Percentiles rank a stretch among this genome's conserved stretches.
Conservation (phyloP, 2,888 invertebrate genomes). For the Callimorpha dominula region DNA sequence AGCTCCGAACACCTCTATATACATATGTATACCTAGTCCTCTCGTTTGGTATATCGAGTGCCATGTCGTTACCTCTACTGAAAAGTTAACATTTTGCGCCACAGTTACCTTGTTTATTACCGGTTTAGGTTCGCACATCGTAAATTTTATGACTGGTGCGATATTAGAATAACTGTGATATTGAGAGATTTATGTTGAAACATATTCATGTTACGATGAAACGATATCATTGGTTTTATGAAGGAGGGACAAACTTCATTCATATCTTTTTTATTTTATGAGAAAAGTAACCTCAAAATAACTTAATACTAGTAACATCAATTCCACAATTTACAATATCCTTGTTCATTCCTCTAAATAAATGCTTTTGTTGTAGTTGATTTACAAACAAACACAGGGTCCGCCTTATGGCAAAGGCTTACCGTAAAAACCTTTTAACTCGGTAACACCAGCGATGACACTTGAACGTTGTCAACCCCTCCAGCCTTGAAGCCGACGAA, state of each 20-base stretch:
- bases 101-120: constrained; percentile 28
- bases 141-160: constrained; percentile 45
- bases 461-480: too few species aligned
- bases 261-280: not conserved
- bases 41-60: constrained; percentile 41
- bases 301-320: not conserved
- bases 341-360: not conserved
- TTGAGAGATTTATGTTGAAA: constrained; percentile 26
- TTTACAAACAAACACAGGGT: not conserved
- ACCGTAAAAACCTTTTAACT: too few species aligned
- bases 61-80: constrained; percentile 50
- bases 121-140: constrained; percentile 40
- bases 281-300: not conserved
- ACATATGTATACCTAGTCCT: constrained; percentile 60
- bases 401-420: not conserved
- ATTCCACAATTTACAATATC: not conserved
- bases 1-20: constrained; percentile 55
- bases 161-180: constrained; percentile 38
- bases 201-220: constrained; percentile 1
- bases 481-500: too few species aligned
- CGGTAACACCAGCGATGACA: too few species aligned
- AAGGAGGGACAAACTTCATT: not conserved
- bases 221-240: not conserved
- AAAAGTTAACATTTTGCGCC: constrained; percentile 45
- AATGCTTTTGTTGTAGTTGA: not conserved